Percentiles rank a stretch among this genome's conserved stretches.
Conservation (phyloP, 2,113 vertebrate genomes). For the Poeciliopsis occidentalis region DNA sequence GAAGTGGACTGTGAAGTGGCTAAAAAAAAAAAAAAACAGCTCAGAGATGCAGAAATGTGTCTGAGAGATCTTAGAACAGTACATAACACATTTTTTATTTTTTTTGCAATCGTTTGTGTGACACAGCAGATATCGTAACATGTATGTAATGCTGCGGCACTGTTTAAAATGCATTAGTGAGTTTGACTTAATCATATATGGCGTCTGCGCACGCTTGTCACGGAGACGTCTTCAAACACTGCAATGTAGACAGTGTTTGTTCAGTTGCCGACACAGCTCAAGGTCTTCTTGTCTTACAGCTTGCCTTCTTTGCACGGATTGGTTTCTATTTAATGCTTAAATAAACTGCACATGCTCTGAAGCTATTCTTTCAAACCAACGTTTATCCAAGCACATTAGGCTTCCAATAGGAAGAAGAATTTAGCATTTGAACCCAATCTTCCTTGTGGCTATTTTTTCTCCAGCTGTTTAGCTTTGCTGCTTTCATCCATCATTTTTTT, state of each 20-base stretch:
- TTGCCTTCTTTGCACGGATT: conserved; percentile 11
- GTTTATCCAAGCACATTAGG: conserved; percentile 23
- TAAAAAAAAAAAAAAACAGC: not conserved
- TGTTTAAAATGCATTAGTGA: conserved; percentile 10
- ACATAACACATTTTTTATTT: not conserved
- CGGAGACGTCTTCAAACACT: conserved; percentile 7
- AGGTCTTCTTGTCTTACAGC: conserved; percentile 29
- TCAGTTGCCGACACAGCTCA: conserved; percentile 18
- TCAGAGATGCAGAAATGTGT: not conserved
- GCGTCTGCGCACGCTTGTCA: conserved; percentile 2
- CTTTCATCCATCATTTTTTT: conserved; percentile 56
- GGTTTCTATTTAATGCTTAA: conserved; percentile 20
- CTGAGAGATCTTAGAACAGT: not conserved
- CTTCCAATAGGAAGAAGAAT: conserved; percentile 25
- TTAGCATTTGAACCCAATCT: conserved; percentile 34
- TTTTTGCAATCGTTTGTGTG: not conserved
- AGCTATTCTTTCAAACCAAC: conserved; percentile 22
- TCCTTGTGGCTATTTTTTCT: conserved; percentile 43
- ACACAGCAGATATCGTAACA: not conserved
- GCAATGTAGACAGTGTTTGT: conserved; percentile 3
- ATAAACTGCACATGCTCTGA: conserved; percentile 16
- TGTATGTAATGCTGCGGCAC: not conserved
- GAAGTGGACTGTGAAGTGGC: not conserved
- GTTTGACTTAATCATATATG: conserved; percentile 21
- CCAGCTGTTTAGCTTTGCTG: conserved; percentile 46